Conservation (phyloP, 2,113 vertebrate genomes). For the Heterotis niloticus region DNA sequence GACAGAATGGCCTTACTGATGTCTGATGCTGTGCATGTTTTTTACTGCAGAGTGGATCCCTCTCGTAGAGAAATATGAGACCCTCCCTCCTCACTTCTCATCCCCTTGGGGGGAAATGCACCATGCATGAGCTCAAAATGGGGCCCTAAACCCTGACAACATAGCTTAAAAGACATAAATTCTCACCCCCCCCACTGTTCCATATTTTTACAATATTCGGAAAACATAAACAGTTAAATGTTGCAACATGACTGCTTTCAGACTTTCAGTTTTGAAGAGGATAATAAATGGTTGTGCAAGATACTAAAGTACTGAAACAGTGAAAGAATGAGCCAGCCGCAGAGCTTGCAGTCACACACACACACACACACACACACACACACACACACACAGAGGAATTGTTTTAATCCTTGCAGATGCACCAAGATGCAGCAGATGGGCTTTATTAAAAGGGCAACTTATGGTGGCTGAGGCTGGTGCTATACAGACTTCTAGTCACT, state of each 20-base stretch:
- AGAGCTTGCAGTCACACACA: not conserved
- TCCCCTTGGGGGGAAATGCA: not conserved
- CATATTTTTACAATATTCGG: not conserved
- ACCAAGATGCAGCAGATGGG: not conserved
- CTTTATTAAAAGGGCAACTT: not conserved
- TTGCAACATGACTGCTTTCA: not conserved
- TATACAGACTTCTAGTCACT: not conserved
- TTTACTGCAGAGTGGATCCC: not conserved
- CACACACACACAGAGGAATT: not conserved
- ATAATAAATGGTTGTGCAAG: not conserved
- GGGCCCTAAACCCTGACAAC: not conserved
- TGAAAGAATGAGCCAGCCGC: not conserved
- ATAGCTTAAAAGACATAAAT: not conserved
- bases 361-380: constrained; percentile 19
- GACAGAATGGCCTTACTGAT: not conserved
- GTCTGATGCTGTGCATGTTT: not conserved
- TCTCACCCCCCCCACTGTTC: not conserved
- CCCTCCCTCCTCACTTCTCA: not conserved
- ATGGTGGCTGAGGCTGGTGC: not conserved
- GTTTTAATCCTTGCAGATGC: not conserved
- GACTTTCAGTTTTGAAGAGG: not conserved
- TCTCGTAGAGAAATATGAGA: not conserved
- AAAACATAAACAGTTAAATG: not conserved
- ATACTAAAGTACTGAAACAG: too few relatives aligned
- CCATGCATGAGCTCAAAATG: not conserved